These are phyloP conservation scores for Chaetura pelagica DNA, from an alignment of 2,113 vertebrate species.

Conservation along the genomic window DNA sequence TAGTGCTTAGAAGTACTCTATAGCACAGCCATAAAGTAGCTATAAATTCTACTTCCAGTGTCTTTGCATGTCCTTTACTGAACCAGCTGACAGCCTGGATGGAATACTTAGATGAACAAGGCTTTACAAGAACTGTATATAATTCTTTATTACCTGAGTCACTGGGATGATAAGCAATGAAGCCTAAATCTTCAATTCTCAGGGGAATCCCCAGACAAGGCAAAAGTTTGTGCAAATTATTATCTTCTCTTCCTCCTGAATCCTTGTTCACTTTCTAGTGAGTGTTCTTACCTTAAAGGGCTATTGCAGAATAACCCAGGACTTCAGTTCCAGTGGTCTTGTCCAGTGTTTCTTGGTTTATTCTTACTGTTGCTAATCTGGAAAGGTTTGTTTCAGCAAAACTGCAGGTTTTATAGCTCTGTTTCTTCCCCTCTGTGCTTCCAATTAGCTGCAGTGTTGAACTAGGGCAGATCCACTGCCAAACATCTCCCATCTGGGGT, in stretches of 20 bases:
- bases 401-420: neutral
- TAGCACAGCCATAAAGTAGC: neutral
- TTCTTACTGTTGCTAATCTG: neutral
- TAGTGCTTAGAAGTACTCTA: neutral
- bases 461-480: neutral
- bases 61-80: neutral
- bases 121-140: neutral
- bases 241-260: neutral
- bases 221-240: neutral
- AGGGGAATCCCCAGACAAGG: neutral
- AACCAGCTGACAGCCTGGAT: neutral
- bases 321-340: neutral
- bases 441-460: neutral
- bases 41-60: conserved; percentile 24
- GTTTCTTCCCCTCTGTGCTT: neutral
- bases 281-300: neutral
- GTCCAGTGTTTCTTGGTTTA: neutral
- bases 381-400: neutral
- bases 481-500: neutral
- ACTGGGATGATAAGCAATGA: neutral
- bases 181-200: neutral
- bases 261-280: neutral
- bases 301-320: neutral
- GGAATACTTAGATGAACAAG: neutral
- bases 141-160: neutral